Base-by-base conservation (phyloP, 1,140 invertebrate genomes). In the Spodoptera frugiperda region DNA sequence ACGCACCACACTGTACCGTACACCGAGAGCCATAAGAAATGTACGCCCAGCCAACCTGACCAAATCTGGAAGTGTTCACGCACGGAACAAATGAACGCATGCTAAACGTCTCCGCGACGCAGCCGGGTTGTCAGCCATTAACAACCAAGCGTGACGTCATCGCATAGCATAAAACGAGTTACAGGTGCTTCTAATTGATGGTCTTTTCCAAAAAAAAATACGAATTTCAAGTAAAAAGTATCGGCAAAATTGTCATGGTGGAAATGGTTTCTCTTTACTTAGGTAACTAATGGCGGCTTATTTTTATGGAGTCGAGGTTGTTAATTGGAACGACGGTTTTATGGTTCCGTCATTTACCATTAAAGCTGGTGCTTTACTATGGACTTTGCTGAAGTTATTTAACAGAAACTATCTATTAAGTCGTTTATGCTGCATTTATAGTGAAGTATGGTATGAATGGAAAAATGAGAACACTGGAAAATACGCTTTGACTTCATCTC, bases 1-100 rank as follows among this genome's bases (percentile, higher is more conserved):
- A 79, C 91, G 91, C 85, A 83, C 91, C 84, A 87, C 68, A 82
- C 75, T 87, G 81, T 93, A 93, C 91, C 91, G 91, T 93, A 92
- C 88, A 86, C 82, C 76, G 76, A 83, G 67, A 46, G 71, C 88
- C 86, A 91, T 91, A 91, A 91, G 88, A 89, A 87, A 91, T 83
- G 81, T 82, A 88, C 86, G 83, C 71, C 77, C 81, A 75, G 77
- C 55, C 82, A 84, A 87, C 78, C 83, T 83, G 81, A 81, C 88
- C 89, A 84, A 88, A 86, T 82, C 73, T 76, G 74, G 81, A 83
- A 79, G 79, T 63, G 48, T 82, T 71, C 76, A 80, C 75, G 80
- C 77, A 77, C 81, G 72, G 19, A 82, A 79, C 84, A 84, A 80
- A 81, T 79, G 67, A 73, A 63, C 78, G 51, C 77, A 82, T 78